A percentile compares a stretch with the other conserved stretches of the same genome.
Evolutionary conservation across 30 jellyfish, hydroid and myxozoan genomes (phyloP).

Genomic region (Cassiopea xamachana): DNA sequence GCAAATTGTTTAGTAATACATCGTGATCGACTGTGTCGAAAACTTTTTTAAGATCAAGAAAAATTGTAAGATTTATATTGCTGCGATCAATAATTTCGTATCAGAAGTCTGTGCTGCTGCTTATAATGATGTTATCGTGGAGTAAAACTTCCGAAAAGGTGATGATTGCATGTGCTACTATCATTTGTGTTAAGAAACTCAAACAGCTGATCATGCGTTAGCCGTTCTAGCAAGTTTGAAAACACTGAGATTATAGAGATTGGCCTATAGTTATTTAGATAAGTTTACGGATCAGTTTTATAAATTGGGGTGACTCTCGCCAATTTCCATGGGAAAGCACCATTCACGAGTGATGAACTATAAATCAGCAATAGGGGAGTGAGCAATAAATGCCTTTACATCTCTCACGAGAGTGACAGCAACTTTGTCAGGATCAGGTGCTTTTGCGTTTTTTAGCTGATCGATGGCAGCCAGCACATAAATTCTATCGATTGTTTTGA

Average conservation of each 20-base stretch:
- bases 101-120: constrained; percentile 41
- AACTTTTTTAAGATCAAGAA: constrained; percentile 53
- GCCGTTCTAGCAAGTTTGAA: constrained; percentile 43
- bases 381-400: constrained; percentile 38
- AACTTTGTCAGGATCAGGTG: constrained; percentile 34
- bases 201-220: constrained; percentile 54
- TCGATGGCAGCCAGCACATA: constrained; percentile 35
- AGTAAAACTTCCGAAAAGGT: constrained; percentile 9
- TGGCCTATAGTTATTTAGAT: constrained; percentile 46
- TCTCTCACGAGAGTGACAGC: constrained; percentile 17
- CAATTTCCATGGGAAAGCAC: constrained; percentile 41
- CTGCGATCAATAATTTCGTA: constrained; percentile 37
- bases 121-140: constrained; percentile 55
- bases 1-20: constrained; percentile 18
- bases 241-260: constrained; percentile 63
- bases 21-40: constrained; percentile 50
- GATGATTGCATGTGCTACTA: constrained; percentile 26
- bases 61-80: constrained; percentile 17
- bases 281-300: constrained; percentile 23
- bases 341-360: constrained; percentile 54
- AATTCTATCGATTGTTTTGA: constrained; percentile 33
- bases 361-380: constrained; percentile 46
- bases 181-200: constrained; percentile 44
- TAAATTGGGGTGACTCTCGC: constrained; percentile 59
- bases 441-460: constrained; percentile 57